phyloP scores from a whole-genome alignment of 2,113 vertebrate genomes.

The Lepisosteus oculatus region DNA sequence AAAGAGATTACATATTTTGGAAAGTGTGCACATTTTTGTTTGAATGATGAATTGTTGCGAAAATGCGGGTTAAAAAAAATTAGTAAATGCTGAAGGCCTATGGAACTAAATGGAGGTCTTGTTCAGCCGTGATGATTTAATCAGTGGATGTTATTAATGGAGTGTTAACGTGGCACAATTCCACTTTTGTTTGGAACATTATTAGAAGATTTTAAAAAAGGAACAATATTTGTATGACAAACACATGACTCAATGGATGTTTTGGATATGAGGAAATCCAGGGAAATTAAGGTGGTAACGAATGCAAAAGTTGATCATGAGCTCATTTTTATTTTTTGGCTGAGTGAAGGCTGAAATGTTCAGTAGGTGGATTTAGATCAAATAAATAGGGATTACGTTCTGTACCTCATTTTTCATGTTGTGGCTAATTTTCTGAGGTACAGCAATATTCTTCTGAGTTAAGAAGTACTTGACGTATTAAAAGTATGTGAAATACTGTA shows the following conservation, averaged over 20 bases:
- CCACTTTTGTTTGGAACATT: background rate
- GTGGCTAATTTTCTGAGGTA: too few relatives aligned
- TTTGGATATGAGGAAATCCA: background rate
- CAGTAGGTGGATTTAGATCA: too few relatives aligned
- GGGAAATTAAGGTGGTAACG: background rate
- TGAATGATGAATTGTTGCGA: background rate
- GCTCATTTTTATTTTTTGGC: background rate
- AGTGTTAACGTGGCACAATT: background rate
- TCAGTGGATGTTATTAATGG: background rate
- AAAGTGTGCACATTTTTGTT: background rate
- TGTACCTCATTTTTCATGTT: too few relatives aligned
- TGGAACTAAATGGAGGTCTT: background rate
- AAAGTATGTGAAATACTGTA: too few relatives aligned
- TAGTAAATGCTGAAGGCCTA: background rate
- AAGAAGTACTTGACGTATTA: too few relatives aligned
- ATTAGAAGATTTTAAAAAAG: background rate
- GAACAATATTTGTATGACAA: background rate
- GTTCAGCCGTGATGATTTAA: background rate
- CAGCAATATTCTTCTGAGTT: too few relatives aligned
- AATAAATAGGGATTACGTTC: too few relatives aligned
- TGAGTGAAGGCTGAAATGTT: background rate
- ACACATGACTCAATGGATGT: background rate
- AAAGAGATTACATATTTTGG: background rate
- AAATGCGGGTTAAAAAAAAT: background rate
- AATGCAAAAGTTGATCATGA: background rate